Base-by-base conservation (phyloP, 1,140 invertebrate species). In the Aphelinus certus region DNA sequence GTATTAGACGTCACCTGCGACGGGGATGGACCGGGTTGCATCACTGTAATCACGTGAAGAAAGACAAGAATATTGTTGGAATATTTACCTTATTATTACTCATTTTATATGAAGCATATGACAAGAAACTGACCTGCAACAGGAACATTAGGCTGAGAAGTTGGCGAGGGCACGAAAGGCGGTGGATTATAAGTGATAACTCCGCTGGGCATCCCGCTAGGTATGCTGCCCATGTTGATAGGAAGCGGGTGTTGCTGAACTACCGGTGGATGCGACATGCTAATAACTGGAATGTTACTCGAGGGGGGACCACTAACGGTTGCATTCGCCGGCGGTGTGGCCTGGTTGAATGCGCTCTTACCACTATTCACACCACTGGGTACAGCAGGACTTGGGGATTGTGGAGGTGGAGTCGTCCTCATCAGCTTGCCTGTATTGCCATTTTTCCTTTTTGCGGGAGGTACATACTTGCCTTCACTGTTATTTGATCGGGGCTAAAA, bases 371-470 rank as follows among this genome's bases (percentile, higher is more conserved):
- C 26, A 26, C 26, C 26, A 26, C 26, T 26, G 51, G 51, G 51
- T 53, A 53, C 51, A 63, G 81, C 76, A 3, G 84, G 79, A 65
- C 84, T 84, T 57, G 86, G 85, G 2, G 86, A 86, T 10, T 85
- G 79, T 48, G 90, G 89, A 3, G 90, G 87, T 43, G 91, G 89
- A 4, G 89, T 90, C 45, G 89, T 88, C 65, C 90, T 86, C 77
- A 90, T 88, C 26, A 91, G 66, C 82, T 92, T 91, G 48, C 89
- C 88, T 67, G 85, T 82, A 82, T 90, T 91, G 69, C 89, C 86
- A 78, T 91, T 92, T 88, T 93, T 94, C 83, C 93, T 89, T 83
- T 93, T 93, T 63, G 92, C 92, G 3, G 94, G 94, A 62, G 93
- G 93, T 56, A 95, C 90, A 86, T 95, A 95, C 87, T 94, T 95